Evolutionary conservation across 2,113 vertebrate species (phyloP), one percentile per base, ranked within the genome.

Genomic region (Pseudorectes ferrugineus): DNA sequence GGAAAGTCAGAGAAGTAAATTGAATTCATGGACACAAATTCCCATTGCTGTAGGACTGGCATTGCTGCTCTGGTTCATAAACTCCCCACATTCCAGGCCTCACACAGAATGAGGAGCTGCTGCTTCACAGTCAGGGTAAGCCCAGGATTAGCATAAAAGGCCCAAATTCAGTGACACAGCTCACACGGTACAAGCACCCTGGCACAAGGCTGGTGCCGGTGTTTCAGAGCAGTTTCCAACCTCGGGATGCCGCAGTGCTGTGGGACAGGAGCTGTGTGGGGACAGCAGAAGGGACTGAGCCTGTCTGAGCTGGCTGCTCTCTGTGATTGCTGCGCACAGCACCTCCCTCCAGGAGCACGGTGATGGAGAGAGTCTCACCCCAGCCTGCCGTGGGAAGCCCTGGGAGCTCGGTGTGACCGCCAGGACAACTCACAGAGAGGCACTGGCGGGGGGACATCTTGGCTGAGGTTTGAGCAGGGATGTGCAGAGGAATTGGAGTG

Each of bases 131-230:
- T 3, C 73, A 36, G 38, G 5, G 4, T 3, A 11, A 81, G 16
- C 21, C 57, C 71, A 55, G 40, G 20, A 18, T 62, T 40, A 42
- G 18, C 33, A 40, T 1, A 12, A 83, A 74, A 40, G 2, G 5
- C 26, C 26, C 43, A 28, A 28, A 40, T 19, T 71, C 51, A 24
- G 42, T 0, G 4, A 3, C 25, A 21, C 18, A 40, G n/a, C 48
- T 40, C 31, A 8, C 1, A 2, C 0, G 0, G 26, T 35, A 21
- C 5, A 8, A 43, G 11, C 10, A 17, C 23, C 25, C 35, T 42
- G 62, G 24, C 1, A 1, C 4, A 29, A 71, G 23, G 62, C 10
- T 33, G 67, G 23, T 61, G 35, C 29, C 20, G 9, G 29, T 26
- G 11, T 23, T 52, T 22, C 26, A 55, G 58, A 51, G 61, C 43